Conservation (phyloP, 2,113 vertebrate species). For the Bolborhynchus lineola region DNA sequence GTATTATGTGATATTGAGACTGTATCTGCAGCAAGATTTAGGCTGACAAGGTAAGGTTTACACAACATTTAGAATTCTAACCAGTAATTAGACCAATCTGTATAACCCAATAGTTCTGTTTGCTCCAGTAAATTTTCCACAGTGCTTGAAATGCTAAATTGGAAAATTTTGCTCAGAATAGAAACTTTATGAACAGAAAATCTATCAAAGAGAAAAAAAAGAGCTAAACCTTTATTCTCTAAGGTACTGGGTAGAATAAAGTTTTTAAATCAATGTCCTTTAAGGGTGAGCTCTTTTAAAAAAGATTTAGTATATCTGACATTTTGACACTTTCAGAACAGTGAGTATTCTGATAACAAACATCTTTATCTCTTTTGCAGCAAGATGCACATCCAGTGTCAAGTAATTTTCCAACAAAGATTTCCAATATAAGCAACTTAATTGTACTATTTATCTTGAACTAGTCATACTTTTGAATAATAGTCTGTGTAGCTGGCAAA, state of each 20-base stretch:
- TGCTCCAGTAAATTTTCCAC: neutral
- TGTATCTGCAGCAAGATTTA: neutral
- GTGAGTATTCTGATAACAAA: neutral
- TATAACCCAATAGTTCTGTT: neutral
- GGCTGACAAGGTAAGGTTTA: neutral
- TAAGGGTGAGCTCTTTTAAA: neutral
- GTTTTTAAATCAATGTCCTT: neutral
- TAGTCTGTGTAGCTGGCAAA: neutral
- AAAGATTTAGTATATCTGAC: neutral
- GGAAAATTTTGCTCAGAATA: neutral
- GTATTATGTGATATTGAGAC: neutral
- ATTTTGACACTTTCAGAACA: neutral
- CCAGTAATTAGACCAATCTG: neutral
- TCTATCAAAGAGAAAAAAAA: neutral
- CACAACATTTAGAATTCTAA: neutral
- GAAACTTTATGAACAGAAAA: neutral
- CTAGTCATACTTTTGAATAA: neutral
- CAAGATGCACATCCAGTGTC: neutral
- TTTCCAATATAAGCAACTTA: neutral
- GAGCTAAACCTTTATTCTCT: neutral
- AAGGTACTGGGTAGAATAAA: neutral
- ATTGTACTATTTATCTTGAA: neutral
- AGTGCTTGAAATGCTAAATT: neutral
- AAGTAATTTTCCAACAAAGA: neutral
- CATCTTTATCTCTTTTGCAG: neutral